Evolutionary conservation across 1,140 invertebrate genomes (phyloP).

Genomic region (Coboldia fuscipes): DNA sequence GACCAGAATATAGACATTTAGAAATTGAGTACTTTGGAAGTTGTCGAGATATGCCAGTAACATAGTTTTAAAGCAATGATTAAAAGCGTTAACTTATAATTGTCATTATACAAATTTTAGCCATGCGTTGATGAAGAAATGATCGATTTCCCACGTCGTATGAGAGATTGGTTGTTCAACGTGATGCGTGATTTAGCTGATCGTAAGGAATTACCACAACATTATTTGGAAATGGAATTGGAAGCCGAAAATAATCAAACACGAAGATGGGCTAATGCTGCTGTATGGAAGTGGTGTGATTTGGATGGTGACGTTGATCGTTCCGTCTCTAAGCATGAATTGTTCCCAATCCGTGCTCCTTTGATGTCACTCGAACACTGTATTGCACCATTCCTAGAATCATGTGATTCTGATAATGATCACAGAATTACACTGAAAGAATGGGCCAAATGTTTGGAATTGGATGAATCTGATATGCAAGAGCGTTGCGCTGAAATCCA

Average conservation of each 20-base stretch:
- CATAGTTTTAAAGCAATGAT: not conserved
- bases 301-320: slow-evolving; percentile 67
- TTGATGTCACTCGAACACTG: slow-evolving; percentile 81
- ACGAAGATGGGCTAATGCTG: slow-evolving; percentile 70
- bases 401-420: slow-evolving; percentile 61
- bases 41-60: slow-evolving; percentile 56
- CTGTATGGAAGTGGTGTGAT: slow-evolving; percentile 95
- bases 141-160: slow-evolving; percentile 75
- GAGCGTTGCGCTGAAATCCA: slow-evolving; percentile 18
- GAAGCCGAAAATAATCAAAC: slow-evolving; percentile 72
- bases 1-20: slow-evolving; percentile 56
- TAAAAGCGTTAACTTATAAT: not conserved
- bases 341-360: slow-evolving; percentile 84
- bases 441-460: slow-evolving; percentile 78
- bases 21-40: slow-evolving; percentile 85
- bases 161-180: slow-evolving; percentile 94
- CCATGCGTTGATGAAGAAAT: slow-evolving; percentile 65
- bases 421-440: slow-evolving; percentile 74
- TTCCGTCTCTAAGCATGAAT: slow-evolving; percentile 73
- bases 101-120: slow-evolving; percentile 17
- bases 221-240: slow-evolving; percentile 67
- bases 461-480: slow-evolving; percentile 34
- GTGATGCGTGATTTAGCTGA: slow-evolving; percentile 88
- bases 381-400: slow-evolving; percentile 85
- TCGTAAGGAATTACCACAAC: slow-evolving; percentile 59